Percentiles rank a stretch among this genome's conserved stretches.
These are phyloP conservation scores for Tribolium freemani DNA, from an alignment of 2,888 invertebrate species.

Conservation along the genomic window DNA sequence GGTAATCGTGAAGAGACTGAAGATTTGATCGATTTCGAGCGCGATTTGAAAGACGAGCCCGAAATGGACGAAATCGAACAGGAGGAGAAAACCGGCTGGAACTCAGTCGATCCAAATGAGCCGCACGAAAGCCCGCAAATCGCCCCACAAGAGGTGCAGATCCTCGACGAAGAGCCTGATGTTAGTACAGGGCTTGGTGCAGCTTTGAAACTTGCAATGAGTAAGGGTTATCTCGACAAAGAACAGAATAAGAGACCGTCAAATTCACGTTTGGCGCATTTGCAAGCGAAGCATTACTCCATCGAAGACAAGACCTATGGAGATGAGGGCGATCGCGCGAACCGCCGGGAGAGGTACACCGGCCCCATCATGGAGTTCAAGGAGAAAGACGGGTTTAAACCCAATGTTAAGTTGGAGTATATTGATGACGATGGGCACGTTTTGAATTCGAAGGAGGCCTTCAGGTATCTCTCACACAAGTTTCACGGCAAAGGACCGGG, in stretches of 20 bases:
- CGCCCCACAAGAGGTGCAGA: slow-evolving; percentile 74
- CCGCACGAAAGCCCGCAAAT: slow-evolving; percentile 65
- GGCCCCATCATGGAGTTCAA: slow-evolving; percentile 94
- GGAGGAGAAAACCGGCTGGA: slow-evolving; percentile 70
- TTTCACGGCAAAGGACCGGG: slow-evolving; percentile 99
- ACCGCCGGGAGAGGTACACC: slow-evolving; percentile 79
- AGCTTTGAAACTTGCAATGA: slow-evolving; percentile 90
- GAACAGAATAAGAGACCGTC: slow-evolving; percentile 82
- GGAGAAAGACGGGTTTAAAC: slow-evolving; percentile 91
- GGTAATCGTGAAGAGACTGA: slow-evolving; percentile 90
- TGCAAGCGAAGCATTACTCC: slow-evolving; percentile 85
- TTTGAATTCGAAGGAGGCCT: slow-evolving; percentile 94
- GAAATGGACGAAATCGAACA: slow-evolving; percentile 60
- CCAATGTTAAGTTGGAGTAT: slow-evolving; percentile 96
- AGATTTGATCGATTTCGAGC: slow-evolving; percentile 58
- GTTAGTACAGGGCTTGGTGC: slow-evolving; percentile 92
- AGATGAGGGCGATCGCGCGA: slow-evolving; percentile 79
- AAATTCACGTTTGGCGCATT: slow-evolving; percentile 80
- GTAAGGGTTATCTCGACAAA: slow-evolving; percentile 94
- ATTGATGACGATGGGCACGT: slow-evolving; percentile 96
- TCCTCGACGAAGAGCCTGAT: slow-evolving; percentile 93
- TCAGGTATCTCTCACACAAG: slow-evolving; percentile 92
- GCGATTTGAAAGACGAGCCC: slow-evolving; percentile 52
- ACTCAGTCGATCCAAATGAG: slow-evolving; percentile 69
- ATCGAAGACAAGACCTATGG: slow-evolving; percentile 84